Base-by-base conservation (phyloP, 1,140 invertebrate genomes). In the Mycetomoellerius zeteki region DNA sequence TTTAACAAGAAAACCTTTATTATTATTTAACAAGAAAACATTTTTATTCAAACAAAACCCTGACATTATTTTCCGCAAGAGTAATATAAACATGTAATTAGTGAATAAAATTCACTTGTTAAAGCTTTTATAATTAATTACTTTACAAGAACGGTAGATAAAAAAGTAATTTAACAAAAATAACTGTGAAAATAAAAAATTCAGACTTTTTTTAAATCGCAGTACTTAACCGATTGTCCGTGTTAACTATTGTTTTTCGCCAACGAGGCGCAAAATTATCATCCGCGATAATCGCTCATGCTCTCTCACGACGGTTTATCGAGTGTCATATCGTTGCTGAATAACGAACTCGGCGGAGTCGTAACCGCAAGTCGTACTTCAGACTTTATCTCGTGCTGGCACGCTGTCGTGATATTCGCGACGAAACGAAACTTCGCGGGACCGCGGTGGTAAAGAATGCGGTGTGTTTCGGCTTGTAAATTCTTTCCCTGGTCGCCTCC, bases 391-490 rank as follows among this genome's bases (percentile, higher is more conserved):
- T 87, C 81, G 81, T 14, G 60, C 67, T 60, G 56, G 85, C 60
- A 67, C 24, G 78, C 58, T 37, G 52, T 60, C 50, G 86, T 60
- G 72, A 87, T 85, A 87, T 24, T 58, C 65, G 64, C 72, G 72
- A 65, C 81, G 72, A 67, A 54, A 76, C 71, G 64, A 71, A 85
- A 87, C 54, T 67, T 73, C 24, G 60, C 30, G 58, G 24, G 16
- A 16, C 47, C 60, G 50, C 14, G 58, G 37, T 37, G 81, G 65
- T 81, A 72, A 85, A 69, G 86, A 87, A 85, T 71, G 86, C 86
- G 24, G 60, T 67, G 85, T 65, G 73, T 86, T 86, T 86, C 52
- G 65, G 82, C 67, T 77, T 88, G 82, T 88, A 86, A 78, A 88
- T 88, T 77, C 86, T 71, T 77, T 85, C 72, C 60, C 50, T 58